Base-by-base conservation (phyloP, 2,113 vertebrate species). In the Aptenodytes forsteri region DNA sequence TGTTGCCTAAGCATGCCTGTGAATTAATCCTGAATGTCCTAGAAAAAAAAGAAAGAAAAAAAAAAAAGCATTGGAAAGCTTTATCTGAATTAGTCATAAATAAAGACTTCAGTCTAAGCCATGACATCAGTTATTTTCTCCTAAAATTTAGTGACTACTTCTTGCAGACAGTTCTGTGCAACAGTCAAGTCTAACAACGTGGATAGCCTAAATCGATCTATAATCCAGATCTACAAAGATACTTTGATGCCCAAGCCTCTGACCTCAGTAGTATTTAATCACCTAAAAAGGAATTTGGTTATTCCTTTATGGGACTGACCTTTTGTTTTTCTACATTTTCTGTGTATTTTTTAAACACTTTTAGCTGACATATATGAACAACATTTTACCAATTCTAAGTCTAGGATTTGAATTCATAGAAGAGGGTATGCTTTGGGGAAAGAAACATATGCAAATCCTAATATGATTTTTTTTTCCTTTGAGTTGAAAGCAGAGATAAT, bases 81-180 rank as follows among this genome's bases (percentile, higher is more conserved):
- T 94, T 83, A 44, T 69, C 47, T 78, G 50, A 93, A 90, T 94
- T 82, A 89, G 38, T 78, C 50, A 88, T 81, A 93, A 92, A 89
- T 83, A 71, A 75, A 46, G 20, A 71, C 18, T 92, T 83, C 25
- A 30, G 19, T 82, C 58, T 61, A 82, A 96, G 56, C 81, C 42
- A 49, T 69, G 55, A 20, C 32, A 86, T 42, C 29, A 21, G 17
- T 67, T 84, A 59, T 64, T 93, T 97, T 71, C 38, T 76, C 17
- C 75, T 90, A 62, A 89, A 97, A 97, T 96, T 85, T 71, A 64
- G 56, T 83, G 65, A 81, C 69, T 73, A 10, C 11, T 50, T 76
- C 46, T 83, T 73, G 49, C 56, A 72, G 56, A 42, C 42, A 77
- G 38, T 64, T 81, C 42, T 52, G 10, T 76, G 67, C 42, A 66